Conservation (phyloP, 1,140 invertebrate genomes). For the Drusus annulatus region DNA sequence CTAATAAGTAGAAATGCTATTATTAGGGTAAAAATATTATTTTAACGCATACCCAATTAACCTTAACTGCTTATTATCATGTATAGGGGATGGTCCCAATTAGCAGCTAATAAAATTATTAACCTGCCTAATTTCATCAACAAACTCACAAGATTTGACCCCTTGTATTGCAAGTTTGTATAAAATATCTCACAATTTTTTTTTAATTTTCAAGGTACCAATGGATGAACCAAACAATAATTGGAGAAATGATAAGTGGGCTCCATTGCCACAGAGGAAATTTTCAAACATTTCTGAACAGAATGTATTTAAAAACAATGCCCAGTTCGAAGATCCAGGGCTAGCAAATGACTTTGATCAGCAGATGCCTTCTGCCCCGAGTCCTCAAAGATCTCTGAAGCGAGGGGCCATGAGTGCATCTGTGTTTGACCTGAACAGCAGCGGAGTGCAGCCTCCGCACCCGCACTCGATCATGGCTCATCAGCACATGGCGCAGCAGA, state of each 20-base stretch:
- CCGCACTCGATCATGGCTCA: conserved; percentile 62
- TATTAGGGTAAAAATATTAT: too few species aligned
- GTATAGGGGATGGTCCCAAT: too few species aligned
- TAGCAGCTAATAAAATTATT: too few species aligned
- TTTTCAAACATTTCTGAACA: conserved; percentile 10
- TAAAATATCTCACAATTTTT: not conserved
- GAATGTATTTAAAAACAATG: not conserved
- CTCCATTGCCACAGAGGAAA: conserved; percentile 23
- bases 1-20: too few species aligned
- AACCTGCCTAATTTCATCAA: too few species aligned
- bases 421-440: conserved; percentile 71
- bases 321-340: conserved; percentile 7
- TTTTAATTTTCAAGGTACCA: conserved; percentile 6
- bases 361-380: conserved; percentile 28
- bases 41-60: too few species aligned
- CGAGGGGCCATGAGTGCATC: conserved; percentile 67
- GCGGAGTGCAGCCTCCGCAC: conserved; percentile 55
- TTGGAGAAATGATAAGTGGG: conserved; percentile 48
- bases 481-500: conserved; percentile 63
- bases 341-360: not conserved
- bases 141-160: too few species aligned
- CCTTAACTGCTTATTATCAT: too few species aligned
- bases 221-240: conserved; percentile 21
- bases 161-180: too few species aligned
- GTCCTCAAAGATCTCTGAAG: conserved; percentile 46